phyloP scores from a whole-genome alignment of 2,113 vertebrate genomes.

The Platanista minor region DNA sequence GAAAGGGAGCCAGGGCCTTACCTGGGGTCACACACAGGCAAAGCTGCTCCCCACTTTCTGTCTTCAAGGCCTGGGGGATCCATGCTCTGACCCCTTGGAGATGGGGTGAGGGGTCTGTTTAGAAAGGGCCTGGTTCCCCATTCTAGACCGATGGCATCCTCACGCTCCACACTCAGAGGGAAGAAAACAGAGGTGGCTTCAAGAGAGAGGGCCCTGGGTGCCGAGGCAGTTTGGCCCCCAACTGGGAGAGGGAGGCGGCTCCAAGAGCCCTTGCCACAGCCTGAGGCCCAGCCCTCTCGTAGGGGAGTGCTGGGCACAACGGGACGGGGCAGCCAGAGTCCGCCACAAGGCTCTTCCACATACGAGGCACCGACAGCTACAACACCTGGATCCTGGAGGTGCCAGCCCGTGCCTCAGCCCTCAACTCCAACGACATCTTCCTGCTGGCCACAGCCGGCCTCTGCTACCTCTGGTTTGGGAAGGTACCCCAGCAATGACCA shows the following conservation, averaged over 20 bases:
- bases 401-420: slow-evolving; percentile 78
- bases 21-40: neutral
- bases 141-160: neutral
- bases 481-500: slow-evolving; percentile 78
- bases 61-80: neutral
- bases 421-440: slow-evolving; percentile 88
- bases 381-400: slow-evolving; percentile 82
- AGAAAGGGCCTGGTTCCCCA: neutral
- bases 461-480: slow-evolving; percentile 90
- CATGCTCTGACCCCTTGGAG: neutral
- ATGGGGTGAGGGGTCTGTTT: neutral
- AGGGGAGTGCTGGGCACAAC: neutral
- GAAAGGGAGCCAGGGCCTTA: neutral
- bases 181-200: neutral
- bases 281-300: neutral
- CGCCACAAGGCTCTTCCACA: slow-evolving; percentile 83
- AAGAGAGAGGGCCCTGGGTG: neutral
- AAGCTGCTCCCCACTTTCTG: neutral
- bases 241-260: neutral
- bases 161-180: neutral
- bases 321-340: slow-evolving; percentile 67
- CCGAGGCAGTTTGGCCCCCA: neutral
- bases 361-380: slow-evolving; percentile 80
- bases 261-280: neutral
- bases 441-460: slow-evolving; percentile 80